Conservation (phyloP, 2,113 vertebrate genomes). For the Engraulis encrasicolus region DNA sequence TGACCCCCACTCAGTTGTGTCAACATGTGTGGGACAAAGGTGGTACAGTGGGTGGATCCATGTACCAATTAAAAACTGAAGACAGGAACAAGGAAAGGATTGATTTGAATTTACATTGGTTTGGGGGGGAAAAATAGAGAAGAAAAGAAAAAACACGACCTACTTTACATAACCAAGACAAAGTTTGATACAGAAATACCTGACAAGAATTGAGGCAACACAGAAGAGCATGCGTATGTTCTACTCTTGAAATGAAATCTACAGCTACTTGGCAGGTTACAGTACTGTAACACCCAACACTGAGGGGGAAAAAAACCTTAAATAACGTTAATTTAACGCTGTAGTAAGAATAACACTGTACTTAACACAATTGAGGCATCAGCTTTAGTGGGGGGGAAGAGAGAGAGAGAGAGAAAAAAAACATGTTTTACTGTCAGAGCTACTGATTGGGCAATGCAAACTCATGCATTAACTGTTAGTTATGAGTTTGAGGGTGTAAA, state of each 20-base stretch:
- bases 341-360: not conserved
- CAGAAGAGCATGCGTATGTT: conserved; percentile 15
- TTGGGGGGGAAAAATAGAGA: too few species aligned
- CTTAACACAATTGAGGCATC: not conserved
- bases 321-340: not conserved
- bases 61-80: not conserved
- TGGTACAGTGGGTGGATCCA: not conserved
- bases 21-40: not conserved
- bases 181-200: conserved; percentile 16
- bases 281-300: conserved; percentile 3
- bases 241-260: not conserved
- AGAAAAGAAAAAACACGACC: not conserved
- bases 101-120: conserved; percentile 1
- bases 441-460: not conserved
- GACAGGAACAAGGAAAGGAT: not conserved
- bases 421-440: not conserved
- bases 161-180: not conserved
- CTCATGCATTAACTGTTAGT: not conserved
- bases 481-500: not conserved
- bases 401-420: too few species aligned
- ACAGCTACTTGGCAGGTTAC: conserved; percentile 16
- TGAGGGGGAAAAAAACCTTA: not conserved
- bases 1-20: not conserved
- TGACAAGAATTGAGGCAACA: conserved; percentile 13
- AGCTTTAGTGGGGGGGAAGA: too few species aligned